Base-by-base conservation (phyloP, 2,888 invertebrate species). In the Sphaeridia pumilis region DNA sequence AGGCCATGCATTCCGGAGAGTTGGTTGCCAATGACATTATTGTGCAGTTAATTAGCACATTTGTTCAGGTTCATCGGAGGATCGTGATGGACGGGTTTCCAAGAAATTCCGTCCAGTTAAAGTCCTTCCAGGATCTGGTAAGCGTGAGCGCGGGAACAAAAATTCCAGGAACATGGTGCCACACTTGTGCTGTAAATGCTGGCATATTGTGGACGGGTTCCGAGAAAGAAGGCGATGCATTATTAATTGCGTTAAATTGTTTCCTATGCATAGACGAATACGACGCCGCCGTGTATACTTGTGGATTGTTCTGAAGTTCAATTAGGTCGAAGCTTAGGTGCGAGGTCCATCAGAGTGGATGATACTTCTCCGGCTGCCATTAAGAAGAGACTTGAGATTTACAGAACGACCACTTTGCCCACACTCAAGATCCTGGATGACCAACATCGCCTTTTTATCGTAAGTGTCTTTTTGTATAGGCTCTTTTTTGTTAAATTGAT, bases 61-160 rank as follows among this genome's bases (percentile, higher is more conserved):
- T 84, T 26, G 75, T 86, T 59, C 93, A 94, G 3, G 81, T 49
- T 3, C 56, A 59, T 49, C 54, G 54, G 17, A 47, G 56, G 2
- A 46, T 94, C 54, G 79, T 97, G 53, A 79, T 98, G 51, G 95
- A 95, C 67, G 95, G 95, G 0, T 97, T 87, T 70, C 97, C 97
- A 0, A 75, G 95, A 52, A 90, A 93, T 67, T 74, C 90, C 69
- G 80, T 82, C 46, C 95, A 97, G 74, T 84, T 88, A 63, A 78
- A 81, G 49, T 79, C 82, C 67, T 97, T 95, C 70, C 88, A 97
- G 72, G 80, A 76, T 52, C 87, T 89, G 80, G 94, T 93, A 47
- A 46, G n/a, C n/a, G n/a, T n/a, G n/a, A n/a, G n/a, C n/a, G 28
- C 45, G 25, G 31, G 28, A 14, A 45, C 12, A n/a, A 46, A 17